Evolutionary conservation across 1,140 invertebrate species (phyloP).

Genomic region (Venturia canescens): DNA sequence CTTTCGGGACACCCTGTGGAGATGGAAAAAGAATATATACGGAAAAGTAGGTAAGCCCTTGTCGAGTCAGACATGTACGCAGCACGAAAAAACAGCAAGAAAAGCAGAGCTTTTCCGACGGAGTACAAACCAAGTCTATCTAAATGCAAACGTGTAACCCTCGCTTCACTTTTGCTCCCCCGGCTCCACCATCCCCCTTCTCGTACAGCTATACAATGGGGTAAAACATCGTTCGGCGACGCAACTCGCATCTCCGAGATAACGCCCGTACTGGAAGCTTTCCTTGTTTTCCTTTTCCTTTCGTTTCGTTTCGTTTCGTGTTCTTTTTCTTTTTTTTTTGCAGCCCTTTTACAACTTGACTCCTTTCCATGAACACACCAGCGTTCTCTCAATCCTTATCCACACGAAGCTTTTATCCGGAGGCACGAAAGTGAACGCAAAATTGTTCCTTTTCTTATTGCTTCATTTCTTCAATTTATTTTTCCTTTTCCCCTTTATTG

Average conservation of each 20-base stretch:
- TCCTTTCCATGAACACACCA: neutral
- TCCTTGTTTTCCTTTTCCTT: neutral
- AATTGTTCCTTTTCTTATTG: too few relatives aligned
- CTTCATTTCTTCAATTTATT: too few relatives aligned
- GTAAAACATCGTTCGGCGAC: neutral
- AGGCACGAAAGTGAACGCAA: neutral
- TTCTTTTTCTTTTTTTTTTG: neutral
- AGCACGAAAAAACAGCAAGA: neutral
- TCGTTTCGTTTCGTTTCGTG: neutral
- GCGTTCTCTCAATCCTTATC: neutral
- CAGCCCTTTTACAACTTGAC: neutral
- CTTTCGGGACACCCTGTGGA: too few relatives aligned
- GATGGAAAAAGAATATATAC: neutral
- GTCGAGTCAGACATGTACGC: constrained; percentile 3
- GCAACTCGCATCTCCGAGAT: constrained; percentile 1
- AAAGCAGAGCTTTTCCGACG: neutral
- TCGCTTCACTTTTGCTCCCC: neutral
- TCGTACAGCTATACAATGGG: neutral
- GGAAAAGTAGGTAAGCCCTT: neutral
- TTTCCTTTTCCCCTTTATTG: too few relatives aligned
- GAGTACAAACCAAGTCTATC: constrained; percentile 8
- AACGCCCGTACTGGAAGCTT: neutral
- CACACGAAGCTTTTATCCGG: neutral
- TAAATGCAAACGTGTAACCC: constrained; percentile 10
- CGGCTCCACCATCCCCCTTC: too few relatives aligned